phyloP scores from a whole-genome alignment of 2,797 vertebrate species.

The Chromis chromis region DNA sequence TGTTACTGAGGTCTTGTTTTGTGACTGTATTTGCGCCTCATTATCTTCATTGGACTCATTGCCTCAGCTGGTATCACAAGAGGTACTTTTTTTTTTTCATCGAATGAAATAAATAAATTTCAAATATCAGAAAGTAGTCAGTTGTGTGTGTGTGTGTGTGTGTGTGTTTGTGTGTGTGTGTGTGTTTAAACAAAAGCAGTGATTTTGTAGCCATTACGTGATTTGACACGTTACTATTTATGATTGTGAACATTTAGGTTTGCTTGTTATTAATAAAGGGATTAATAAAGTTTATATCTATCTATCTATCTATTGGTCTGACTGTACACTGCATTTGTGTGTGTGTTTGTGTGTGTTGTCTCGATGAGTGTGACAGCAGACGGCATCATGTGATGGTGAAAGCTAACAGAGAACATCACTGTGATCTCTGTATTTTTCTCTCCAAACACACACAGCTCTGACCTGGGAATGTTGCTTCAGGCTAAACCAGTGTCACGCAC shows the following conservation, averaged over 20 bases:
- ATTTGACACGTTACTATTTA: neutral
- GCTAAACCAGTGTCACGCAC: constrained; percentile 80
- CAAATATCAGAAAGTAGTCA: constrained; percentile 1
- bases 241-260: constrained; percentile 9
- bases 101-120: constrained; percentile 44
- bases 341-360: constrained; percentile 17
- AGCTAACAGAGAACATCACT: constrained; percentile 61
- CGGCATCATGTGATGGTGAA: constrained; percentile 74
- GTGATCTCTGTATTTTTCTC: constrained; percentile 59
- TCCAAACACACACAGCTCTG: constrained; percentile 59
- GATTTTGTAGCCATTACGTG: constrained; percentile 21
- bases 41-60: constrained; percentile 46
- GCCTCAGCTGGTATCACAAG: constrained; percentile 17
- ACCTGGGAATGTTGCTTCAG: constrained; percentile 71
- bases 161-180: neutral
- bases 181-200: neutral
- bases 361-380: constrained; percentile 66
- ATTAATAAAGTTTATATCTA: too few relatives aligned
- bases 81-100: constrained; percentile 47
- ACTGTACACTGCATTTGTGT: neutral
- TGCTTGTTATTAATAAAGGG: too few relatives aligned
- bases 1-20: constrained; percentile 45
- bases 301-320: too few relatives aligned
- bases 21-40: constrained; percentile 25
- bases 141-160: neutral